Evolutionary conservation across 1,140 invertebrate genomes (phyloP), one percentile per base, ranked within the genome.

Genomic region (Trachymyrmex septentrionalis): DNA sequence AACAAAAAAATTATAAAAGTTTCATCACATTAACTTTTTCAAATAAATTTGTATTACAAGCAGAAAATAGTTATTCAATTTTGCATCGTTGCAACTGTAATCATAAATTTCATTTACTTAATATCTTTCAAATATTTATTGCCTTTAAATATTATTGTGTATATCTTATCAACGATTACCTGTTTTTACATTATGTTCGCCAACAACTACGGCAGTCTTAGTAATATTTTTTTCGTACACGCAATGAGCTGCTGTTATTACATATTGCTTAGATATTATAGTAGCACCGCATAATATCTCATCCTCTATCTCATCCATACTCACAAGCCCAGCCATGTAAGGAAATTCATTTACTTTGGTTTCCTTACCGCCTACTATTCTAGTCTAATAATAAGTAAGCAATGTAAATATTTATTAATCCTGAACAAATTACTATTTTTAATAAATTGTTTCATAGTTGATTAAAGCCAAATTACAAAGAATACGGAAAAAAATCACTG

Each of bases 241-340:
- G 38, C 97, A 98, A 91, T 98, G 97, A 0, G 97, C 97, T 0
- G 97, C 97, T 0, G 97, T 97, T 1, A 98, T 0, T 2, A 97
- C 95, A 92, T 97, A 96, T 14, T 92, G 92, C 0, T 92, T 61
- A 44, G 95, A 94, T 57, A 98, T 96, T 84, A 98, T 96, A 0
- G 96, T 96, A 0, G 93, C 96, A 0, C 97, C 97, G 89, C 95
- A n/a, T n/a, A n/a, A n/a, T n/a, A n/a, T n/a, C n/a, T n/a, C n/a
- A n/a, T n/a, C n/a, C n/a, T n/a, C n/a, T n/a, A n/a, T n/a, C n/a
- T n/a, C n/a, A n/a, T n/a, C n/a, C n/a, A n/a, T n/a, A n/a, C n/a
- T n/a, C 0, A 96, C 91, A 0, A 97, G 21, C 3, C 93, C 97
- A 0, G 94, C 96, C 97, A 97, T 97, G 95, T 96, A 96, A 0